Conservation (phyloP, 2,113 vertebrate species). For the Labeo rohita region DNA sequence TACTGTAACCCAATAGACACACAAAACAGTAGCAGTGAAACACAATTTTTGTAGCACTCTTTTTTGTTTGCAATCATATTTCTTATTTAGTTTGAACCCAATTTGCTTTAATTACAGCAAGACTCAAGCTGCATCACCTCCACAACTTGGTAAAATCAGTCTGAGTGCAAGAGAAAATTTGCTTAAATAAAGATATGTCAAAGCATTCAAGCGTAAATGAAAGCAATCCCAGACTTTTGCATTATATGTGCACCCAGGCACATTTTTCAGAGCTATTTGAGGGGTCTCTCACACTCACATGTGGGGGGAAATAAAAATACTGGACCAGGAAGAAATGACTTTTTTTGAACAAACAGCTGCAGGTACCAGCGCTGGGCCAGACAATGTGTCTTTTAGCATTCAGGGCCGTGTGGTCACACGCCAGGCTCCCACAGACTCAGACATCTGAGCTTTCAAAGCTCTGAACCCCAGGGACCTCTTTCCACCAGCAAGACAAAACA, state of each 20-base stretch:
- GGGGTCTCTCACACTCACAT: conserved; percentile 31
- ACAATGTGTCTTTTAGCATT: conserved; percentile 50
- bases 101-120: conserved; percentile 2
- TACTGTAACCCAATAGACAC: not conserved
- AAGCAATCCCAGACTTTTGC: not conserved
- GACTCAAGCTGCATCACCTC: not conserved
- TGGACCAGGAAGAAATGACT: conserved; percentile 39
- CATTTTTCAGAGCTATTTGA: not conserved
- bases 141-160: not conserved
- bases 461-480: conserved; percentile 15
- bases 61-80: no score
- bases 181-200: not conserved
- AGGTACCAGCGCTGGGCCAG: conserved; percentile 31
- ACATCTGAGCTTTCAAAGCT: conserved; percentile 39
- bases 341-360: conserved; percentile 37
- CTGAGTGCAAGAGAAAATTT: not conserved
- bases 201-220: not conserved
- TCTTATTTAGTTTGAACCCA: not conserved
- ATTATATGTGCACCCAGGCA: not conserved
- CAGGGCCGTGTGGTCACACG: not conserved
- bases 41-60: no score
- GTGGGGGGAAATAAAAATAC: conserved; percentile 43
- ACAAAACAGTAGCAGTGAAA: not conserved
- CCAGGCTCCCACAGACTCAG: conserved; percentile 28
- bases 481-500: conserved; percentile 37